Evolutionary conservation across 2,888 invertebrate species (phyloP).

Genomic region (Theodoxus fluviatilis): DNA sequence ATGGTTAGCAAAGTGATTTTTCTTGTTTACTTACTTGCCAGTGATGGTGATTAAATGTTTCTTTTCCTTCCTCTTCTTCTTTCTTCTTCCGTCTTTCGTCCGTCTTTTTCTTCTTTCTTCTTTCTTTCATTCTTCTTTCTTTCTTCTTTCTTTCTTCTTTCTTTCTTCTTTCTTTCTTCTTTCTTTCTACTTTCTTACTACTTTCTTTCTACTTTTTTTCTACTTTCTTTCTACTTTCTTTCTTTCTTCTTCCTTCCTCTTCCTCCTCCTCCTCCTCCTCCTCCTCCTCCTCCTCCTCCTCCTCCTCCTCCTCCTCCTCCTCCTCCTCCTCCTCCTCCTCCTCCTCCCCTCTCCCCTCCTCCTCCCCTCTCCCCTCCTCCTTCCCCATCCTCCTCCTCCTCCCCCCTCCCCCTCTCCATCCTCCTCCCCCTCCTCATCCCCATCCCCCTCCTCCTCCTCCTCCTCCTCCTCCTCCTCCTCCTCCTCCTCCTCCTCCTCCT

Average conservation of each 20-base stretch:
- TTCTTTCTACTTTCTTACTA: background rate
- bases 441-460: background rate
- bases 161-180: background rate
- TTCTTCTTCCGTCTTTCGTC: conserved; percentile 1
- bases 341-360: background rate
- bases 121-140: conserved; percentile 10
- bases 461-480: background rate
- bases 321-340: background rate
- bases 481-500: background rate
- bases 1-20: no score
- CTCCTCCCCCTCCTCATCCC: background rate
- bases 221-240: background rate
- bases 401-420: background rate
- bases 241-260: background rate
- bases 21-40: no score
- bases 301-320: background rate
- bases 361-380: background rate
- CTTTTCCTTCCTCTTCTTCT: background rate
- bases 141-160: background rate
- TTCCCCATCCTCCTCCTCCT: background rate
- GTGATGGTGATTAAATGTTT: no score
- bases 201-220: background rate
- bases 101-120: background rate
- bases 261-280: background rate
- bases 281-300: background rate